phyloP scores from a whole-genome alignment of 2,113 vertebrate genomes.

The Cyrtonyx montezumae region DNA sequence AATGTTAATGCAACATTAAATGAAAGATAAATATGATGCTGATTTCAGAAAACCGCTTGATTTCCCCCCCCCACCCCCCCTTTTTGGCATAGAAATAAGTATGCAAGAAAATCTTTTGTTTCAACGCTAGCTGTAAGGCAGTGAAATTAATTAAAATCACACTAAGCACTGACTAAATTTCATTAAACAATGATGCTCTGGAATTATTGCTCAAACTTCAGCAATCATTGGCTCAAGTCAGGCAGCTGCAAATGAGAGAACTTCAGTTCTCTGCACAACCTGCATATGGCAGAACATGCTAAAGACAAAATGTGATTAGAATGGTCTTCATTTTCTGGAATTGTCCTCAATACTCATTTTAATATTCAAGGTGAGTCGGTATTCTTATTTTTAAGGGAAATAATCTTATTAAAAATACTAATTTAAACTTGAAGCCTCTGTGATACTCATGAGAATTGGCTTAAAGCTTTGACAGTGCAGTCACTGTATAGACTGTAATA shows the following conservation, averaged over 20 bases:
- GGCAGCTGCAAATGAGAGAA: neutral
- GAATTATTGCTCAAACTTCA: conserved; percentile 9
- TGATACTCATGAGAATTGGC: neutral
- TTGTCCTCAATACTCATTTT: neutral
- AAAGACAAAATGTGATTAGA: neutral
- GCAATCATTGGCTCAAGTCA: neutral
- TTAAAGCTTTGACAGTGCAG: neutral
- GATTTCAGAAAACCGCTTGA: conserved; percentile 23
- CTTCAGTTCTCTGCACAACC: neutral
- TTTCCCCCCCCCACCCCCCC: neutral
- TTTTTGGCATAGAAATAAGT: conserved; percentile 25
- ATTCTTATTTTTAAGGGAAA: neutral
- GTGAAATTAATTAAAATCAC: conserved; percentile 14
- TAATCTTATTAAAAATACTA: neutral
- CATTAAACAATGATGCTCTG: neutral
- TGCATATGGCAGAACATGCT: neutral
- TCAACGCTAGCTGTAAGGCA: conserved; percentile 45
- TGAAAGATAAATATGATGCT: conserved; percentile 52
- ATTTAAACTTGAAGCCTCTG: neutral
- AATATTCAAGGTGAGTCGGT: neutral
- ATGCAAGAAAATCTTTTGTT: conserved; percentile 32
- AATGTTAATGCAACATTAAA: conserved; percentile 83
- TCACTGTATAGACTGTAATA: neutral
- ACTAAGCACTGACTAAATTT: neutral
- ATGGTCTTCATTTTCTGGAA: neutral